Evolutionary conservation across 2,113 vertebrate genomes (phyloP).

Genomic region (Cettia cetti): DNA sequence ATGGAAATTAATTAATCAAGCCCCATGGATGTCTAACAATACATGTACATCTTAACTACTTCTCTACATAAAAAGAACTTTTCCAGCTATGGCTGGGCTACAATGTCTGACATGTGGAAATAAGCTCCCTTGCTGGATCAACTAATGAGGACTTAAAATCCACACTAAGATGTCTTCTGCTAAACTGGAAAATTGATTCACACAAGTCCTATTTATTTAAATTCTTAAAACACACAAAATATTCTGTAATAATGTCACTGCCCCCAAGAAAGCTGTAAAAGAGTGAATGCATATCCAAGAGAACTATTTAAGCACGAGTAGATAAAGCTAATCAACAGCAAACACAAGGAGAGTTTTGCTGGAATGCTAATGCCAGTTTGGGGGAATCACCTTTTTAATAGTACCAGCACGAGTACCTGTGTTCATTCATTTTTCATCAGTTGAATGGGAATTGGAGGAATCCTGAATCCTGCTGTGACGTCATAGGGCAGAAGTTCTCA

Average conservation of each 20-base stretch:
- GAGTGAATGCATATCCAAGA: not conserved
- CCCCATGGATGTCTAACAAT: not conserved
- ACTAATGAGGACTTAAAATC: not conserved
- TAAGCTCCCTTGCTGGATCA: not conserved
- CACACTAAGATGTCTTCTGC: not conserved
- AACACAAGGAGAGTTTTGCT: not conserved
- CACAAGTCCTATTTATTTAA: not conserved
- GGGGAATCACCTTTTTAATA: not conserved
- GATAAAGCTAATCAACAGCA: not conserved
- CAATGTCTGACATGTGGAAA: fast-evolving
- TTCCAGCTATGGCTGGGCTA: not conserved
- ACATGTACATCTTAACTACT: not conserved
- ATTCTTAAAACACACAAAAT: not conserved
- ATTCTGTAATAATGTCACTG: not conserved
- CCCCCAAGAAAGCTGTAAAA: not conserved
- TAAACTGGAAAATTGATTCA: not conserved
- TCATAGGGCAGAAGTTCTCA: not conserved
- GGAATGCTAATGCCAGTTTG: not conserved
- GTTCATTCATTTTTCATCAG: not conserved
- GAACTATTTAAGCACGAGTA: not conserved
- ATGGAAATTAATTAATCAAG: not conserved
- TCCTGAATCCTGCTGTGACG: not conserved
- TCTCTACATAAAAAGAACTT: not conserved
- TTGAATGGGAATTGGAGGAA: not conserved
- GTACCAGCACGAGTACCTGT: not conserved